Percentiles rank a stretch among this genome's conserved stretches.
Conservation (phyloP, 2,888 invertebrate genomes). For the Monochamus alternatus region DNA sequence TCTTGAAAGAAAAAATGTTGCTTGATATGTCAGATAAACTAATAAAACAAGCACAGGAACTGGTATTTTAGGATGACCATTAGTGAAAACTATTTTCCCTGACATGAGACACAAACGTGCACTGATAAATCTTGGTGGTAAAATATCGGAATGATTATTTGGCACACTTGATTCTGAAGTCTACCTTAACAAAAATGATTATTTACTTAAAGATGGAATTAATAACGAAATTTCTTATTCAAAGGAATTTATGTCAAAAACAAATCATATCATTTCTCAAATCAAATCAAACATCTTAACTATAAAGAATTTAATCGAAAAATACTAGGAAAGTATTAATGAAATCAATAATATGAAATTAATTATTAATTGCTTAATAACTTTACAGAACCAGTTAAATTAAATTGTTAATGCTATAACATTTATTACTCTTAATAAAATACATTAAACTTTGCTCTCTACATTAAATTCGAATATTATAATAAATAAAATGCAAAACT, state of each 20-base stretch:
- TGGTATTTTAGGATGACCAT: slow-evolving; percentile 14
- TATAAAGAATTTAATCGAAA: slow-evolving; percentile 8
- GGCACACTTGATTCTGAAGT: background rate
- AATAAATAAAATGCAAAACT: too few relatives aligned
- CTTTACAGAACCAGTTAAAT: too few relatives aligned
- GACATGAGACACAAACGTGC: background rate
- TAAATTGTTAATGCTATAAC: too few relatives aligned
- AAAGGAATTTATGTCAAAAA: too few relatives aligned
- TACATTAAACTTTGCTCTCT: background rate
- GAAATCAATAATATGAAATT: slow-evolving; percentile 9
- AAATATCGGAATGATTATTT: too few relatives aligned
- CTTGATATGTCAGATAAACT: slow-evolving; percentile 6
- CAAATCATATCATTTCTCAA: too few relatives aligned
- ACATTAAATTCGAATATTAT: too few relatives aligned
- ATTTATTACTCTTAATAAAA: too few relatives aligned
- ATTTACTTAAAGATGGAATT: background rate
- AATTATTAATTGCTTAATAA: slow-evolving; percentile 18
- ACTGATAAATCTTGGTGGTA: too few relatives aligned
- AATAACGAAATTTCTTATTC: too few relatives aligned
- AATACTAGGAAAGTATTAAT: background rate
- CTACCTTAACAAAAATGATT: slow-evolving; percentile 32
- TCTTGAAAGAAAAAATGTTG: background rate
- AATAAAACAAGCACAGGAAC: slow-evolving; percentile 15
- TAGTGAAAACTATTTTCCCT: slow-evolving; percentile 21
- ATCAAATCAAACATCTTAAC: slow-evolving; percentile 10